phyloP scores from a whole-genome alignment of 1,140 invertebrate species.

The Copidosoma floridanum region DNA sequence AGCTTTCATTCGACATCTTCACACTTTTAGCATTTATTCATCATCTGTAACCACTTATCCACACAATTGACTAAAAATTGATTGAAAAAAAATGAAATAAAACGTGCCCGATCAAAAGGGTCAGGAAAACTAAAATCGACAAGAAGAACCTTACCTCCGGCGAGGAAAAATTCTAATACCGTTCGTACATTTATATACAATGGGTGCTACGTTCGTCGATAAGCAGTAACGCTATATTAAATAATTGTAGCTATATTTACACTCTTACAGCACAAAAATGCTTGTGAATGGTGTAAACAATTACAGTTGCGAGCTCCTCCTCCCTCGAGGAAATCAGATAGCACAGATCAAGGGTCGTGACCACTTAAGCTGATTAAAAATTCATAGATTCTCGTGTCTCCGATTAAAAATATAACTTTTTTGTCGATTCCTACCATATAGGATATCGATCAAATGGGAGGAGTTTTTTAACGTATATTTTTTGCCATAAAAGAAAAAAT shows the following conservation, averaged over 20 bases:
- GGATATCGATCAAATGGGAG: background rate
- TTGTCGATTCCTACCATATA: background rate
- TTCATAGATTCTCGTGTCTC: background rate
- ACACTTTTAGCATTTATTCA: no score
- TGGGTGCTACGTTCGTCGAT: no score
- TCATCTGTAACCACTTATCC: no score
- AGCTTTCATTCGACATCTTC: no score
- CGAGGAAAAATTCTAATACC: background rate
- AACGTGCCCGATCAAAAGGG: background rate
- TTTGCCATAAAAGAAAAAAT: no score
- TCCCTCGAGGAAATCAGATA: no score
- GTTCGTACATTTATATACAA: background rate
- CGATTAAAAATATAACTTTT: background rate
- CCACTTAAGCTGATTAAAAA: constrained; percentile 17
- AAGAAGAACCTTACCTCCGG: background rate
- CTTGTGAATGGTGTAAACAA: no score
- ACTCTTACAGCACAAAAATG: no score
- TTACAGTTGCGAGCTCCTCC: no score
- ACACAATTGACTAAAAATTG: background rate
- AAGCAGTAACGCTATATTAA: no score
- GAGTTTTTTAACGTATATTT: no score
- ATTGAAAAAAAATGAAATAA: background rate
- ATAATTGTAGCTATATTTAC: no score
- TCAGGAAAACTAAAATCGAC: background rate
- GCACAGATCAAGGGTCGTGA: background rate